Conservation (phyloP, 2,797 vertebrate genomes). For the Diceros bicornis region DNA sequence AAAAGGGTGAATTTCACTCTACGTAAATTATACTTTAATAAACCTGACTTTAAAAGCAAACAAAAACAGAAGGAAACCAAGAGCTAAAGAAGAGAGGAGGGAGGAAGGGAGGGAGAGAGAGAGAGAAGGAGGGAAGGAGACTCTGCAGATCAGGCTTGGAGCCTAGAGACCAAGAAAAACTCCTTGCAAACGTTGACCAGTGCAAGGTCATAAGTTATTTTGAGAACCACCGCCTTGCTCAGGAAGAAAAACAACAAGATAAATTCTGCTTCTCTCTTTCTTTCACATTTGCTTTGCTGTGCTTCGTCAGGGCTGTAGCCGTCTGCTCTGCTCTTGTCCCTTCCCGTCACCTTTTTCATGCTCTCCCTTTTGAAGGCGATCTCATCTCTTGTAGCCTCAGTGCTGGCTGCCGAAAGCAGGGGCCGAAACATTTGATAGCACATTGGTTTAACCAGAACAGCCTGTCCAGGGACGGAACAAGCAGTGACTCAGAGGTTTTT, state of each 20-base stretch:
- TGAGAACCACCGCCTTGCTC: background rate
- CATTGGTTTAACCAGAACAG: conserved; percentile 1
- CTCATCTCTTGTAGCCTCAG: too few relatives aligned
- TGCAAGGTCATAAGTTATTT: background rate
- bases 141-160: background rate
- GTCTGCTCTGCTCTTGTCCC: background rate
- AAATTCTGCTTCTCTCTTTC: background rate
- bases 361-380: background rate
- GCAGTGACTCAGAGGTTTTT: background rate
- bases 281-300: too few relatives aligned
- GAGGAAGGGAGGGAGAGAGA: background rate
- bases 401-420: background rate
- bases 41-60: background rate
- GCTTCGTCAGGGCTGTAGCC: background rate
- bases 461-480: background rate
- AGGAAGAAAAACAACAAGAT: background rate
- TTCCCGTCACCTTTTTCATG: background rate
- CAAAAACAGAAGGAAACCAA: background rate
- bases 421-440: background rate
- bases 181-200: background rate
- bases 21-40: background rate
- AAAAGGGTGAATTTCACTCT: background rate
- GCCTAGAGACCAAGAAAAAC: background rate
- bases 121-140: background rate
- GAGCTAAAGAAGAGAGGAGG: background rate